Evolutionary conservation across 2,113 vertebrate genomes (phyloP).

Genomic region (Falco punctatus): DNA sequence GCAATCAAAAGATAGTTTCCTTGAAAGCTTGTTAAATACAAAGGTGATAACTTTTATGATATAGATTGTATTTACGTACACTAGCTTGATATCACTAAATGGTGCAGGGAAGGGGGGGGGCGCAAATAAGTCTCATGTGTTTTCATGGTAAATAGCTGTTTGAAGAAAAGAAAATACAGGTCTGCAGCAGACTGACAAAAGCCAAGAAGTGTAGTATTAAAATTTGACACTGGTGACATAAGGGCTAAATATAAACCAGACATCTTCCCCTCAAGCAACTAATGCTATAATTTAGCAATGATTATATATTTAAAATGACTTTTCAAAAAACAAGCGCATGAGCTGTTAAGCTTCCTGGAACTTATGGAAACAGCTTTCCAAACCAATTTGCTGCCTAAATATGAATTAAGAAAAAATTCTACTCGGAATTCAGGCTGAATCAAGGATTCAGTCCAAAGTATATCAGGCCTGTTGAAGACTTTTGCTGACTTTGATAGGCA

Average conservation of each 20-base stretch:
- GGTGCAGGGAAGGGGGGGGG: not conserved
- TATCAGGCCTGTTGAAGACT: fast-evolving
- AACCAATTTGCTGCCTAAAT: not conserved
- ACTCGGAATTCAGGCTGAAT: not conserved
- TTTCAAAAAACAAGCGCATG: not conserved
- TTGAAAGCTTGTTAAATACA: not conserved
- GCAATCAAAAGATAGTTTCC: not conserved
- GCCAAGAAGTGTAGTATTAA: not conserved
- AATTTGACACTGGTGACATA: not conserved
- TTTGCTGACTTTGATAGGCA: not conserved
- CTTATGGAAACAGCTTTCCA: not conserved
- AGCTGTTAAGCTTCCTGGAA: not conserved
- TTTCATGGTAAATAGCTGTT: not conserved
- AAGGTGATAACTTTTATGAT: not conserved
- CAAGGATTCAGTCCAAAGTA: not conserved
- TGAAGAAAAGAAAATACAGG: not conserved
- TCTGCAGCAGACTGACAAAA: not conserved
- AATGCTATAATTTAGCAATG: not conserved
- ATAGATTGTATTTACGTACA: not conserved
- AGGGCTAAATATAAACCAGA: conserved; percentile 13
- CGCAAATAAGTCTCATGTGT: not conserved
- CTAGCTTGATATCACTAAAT: not conserved
- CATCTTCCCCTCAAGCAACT: not conserved
- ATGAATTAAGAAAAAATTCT: not conserved
- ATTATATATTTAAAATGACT: not conserved